Percentiles rank a stretch among this genome's conserved stretches.
These are phyloP conservation scores for Diaprepes abbreviatus DNA, from an alignment of 2,888 invertebrate genomes.

Conservation along the genomic window DNA sequence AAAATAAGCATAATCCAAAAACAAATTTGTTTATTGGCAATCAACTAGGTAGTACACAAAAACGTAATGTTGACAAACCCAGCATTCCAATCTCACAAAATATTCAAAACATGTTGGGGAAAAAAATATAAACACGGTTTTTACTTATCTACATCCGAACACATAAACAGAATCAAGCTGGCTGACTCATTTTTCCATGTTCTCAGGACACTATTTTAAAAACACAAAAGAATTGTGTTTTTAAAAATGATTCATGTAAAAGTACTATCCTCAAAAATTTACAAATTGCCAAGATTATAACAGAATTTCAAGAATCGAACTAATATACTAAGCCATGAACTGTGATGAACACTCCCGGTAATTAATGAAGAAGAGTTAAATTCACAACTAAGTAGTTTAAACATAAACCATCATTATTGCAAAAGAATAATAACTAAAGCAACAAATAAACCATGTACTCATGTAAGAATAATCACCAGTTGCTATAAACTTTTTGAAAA, in stretches of 20 bases:
- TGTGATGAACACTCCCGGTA: neutral
- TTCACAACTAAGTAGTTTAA: too few species aligned
- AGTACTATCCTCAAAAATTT: neutral
- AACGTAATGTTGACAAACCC: neutral
- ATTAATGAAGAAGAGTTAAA: constrained; percentile 1
- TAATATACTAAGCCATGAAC: neutral
- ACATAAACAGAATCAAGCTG: neutral
- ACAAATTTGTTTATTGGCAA: too few species aligned
- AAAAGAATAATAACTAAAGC: neutral
- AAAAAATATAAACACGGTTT: neutral
- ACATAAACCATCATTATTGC: neutral
- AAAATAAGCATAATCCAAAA: too few species aligned
- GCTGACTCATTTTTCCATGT: neutral
- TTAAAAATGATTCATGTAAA: neutral
- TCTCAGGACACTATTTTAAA: neutral
- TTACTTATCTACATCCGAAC: neutral
- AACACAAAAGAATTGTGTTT: neutral
- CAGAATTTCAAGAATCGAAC: neutral
- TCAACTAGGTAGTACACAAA: neutral
- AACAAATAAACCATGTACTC: neutral
- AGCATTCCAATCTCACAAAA: neutral
- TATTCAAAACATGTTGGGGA: neutral
- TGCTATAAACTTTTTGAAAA: neutral
- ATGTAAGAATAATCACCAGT: neutral
- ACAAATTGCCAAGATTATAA: neutral